Evolutionary conservation across 1,140 invertebrate genomes (phyloP).

Genomic region (Trachymyrmex cornetzi): DNA sequence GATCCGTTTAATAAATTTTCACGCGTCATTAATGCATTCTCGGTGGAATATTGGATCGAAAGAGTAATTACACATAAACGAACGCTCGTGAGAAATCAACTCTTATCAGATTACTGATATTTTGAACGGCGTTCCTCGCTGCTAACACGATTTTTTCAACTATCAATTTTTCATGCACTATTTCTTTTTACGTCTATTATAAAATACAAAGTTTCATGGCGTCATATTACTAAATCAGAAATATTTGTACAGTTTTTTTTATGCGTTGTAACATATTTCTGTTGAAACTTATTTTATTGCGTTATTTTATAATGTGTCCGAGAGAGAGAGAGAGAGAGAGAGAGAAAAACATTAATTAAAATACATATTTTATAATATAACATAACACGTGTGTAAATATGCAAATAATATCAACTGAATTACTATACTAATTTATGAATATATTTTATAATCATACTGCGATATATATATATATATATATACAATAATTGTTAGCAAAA

Average conservation of each 20-base stretch:
- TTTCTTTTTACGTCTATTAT: neutral
- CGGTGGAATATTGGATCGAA: neutral
- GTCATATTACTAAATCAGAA: neutral
- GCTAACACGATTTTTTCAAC: too few species aligned
- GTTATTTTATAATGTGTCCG: neutral
- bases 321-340: too few species aligned
- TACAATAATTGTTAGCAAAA: neutral
- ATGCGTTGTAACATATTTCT: neutral
- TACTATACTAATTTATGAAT: neutral
- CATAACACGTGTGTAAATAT: neutral
- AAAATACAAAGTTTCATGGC: neutral
- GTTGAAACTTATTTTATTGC: neutral
- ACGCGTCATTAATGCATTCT: conserved; percentile 3
- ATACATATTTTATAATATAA: conserved; percentile 1
- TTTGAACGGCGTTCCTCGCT: neutral
- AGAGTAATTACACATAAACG: conserved; percentile 3
- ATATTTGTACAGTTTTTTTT: neutral
- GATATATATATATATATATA: neutral
- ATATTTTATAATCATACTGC: neutral
- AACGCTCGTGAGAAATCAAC: neutral
- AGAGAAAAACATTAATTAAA: neutral
- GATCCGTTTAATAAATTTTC: conserved; percentile 47
- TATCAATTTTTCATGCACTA: neutral
- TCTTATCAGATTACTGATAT: conserved; percentile 10
- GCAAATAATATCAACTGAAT: neutral